Base-by-base conservation (phyloP, 2,797 vertebrate genomes). In the Octomys mimax region DNA sequence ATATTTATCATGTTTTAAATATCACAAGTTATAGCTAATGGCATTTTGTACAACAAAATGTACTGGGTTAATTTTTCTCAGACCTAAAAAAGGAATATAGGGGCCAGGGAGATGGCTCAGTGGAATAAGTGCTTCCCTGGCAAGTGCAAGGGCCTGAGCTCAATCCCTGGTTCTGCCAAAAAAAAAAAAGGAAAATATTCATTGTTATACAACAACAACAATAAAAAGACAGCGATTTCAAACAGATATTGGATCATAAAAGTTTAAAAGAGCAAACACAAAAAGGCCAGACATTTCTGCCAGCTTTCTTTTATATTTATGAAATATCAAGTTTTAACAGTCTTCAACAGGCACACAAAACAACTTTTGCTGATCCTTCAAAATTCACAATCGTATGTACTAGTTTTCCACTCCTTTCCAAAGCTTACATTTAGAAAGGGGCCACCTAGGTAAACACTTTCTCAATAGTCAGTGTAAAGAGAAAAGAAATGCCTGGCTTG, bases 341-440 rank as follows among this genome's bases (percentile, higher is more conserved):
- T 91, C 86, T 96, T 96, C 96, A 88, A 94, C 33, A 95, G 81
- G 77, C 88, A 97, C 0, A 39, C 54, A 92, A 78, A 95, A 89
- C 42, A 98, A 96, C 96, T 96, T 96, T 98, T 92, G 95, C 96
- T 89, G 89, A 49, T 68, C 71, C 96, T 96, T 96, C 96, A 97
- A 96, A 97, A 97, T 98, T 97, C 95, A 95, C 91, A 97, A 93
- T 87, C 89, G 94, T 95, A 96, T 49, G 94, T 33, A 92, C 49
- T 36, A 64, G 77, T 52, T 85, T 85, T 70, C 36, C 31, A 21
- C 89, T 97, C 79, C 92, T 92, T 96, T 83, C 92, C 86, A 19
- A 24, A 89, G 42, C 66, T 46, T 22, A 83, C 52, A 59, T 68
- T 95, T 95, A 91, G 73, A 97, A 79, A 96, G 92, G 31, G 54